These are phyloP conservation scores for Microlaimidae sp. DNA, from an alignment of 2,888 invertebrate genomes.

Conservation along the genomic window DNA sequence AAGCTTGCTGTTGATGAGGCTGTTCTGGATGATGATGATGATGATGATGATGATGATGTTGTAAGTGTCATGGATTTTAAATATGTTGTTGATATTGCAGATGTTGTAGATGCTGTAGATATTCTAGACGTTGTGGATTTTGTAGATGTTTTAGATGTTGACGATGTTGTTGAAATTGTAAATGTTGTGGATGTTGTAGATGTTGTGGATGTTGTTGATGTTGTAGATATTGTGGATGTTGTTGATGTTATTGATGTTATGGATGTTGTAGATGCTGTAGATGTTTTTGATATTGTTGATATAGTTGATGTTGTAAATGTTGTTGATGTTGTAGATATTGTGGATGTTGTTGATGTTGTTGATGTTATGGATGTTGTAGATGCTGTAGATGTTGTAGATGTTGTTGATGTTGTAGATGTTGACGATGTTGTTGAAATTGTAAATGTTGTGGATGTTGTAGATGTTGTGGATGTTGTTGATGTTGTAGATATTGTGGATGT, in stretches of 20 bases:
- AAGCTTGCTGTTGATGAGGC: too few relatives aligned
- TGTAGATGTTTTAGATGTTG: background rate
- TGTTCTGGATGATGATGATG: constrained; percentile 1
- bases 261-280: background rate
- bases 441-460: background rate
- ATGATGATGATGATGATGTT: background rate
- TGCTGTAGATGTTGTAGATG: constrained; percentile 2
- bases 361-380: too few relatives aligned
- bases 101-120: background rate
- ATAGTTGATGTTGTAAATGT: background rate
- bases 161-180: background rate
- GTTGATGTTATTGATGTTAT: background rate
- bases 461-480: background rate
- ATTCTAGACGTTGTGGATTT: background rate
- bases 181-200: background rate
- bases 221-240: background rate
- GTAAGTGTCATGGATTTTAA: background rate
- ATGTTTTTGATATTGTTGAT: background rate
- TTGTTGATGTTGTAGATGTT: background rate
- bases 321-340: background rate
- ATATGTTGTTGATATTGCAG: background rate
- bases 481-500: constrained; percentile 1
- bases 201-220: background rate
- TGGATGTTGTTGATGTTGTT: background rate
- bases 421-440: background rate